Evolutionary conservation across 2,113 vertebrate genomes (phyloP), one percentile per base, ranked within the genome.

Genomic region (Solea senegalensis): DNA sequence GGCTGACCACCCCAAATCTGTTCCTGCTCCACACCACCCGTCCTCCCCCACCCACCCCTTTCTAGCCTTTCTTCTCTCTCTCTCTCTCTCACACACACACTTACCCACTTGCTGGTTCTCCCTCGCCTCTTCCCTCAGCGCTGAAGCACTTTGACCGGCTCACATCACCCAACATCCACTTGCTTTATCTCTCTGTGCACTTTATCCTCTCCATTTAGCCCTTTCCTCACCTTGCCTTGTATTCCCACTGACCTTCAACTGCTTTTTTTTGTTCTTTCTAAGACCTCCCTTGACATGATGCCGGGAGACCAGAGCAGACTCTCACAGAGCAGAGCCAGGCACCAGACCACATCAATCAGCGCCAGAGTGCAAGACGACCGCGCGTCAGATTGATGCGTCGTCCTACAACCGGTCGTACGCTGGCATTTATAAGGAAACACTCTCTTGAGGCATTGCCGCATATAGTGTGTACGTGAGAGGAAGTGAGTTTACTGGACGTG

Each of bases 341-440:
- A 75, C 85, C 83, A 86, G 77, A 69, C 72, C 76, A 79, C 87
- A 89, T 90, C 88, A 88, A 87, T 91, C 88, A 88, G 61, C 56
- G 54, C 55, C 41, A 43, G 76, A 81, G 82, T 45, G 63, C 16
- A 57, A 71, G 64, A 69, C 39, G 60, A 78, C 82, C 65, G 64
- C 7, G 13, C 81, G 84, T 89, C 84, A 88, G 82, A 89, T 88
- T 69, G 45, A 90, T 90, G 83, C 81, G 82, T 89, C 83, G 86
- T 72, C 70, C 72, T 82, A 83, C 84, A 77, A 77, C 73, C 80
- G 84, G 76, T 88, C 73, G 45, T 65, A 76, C 60, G 68, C 45
- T 71, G 69, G 74, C 80, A 85, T 88, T 83, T 72, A 79, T 28
- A 16, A 26, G 55, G 50, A 78, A 78, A 27, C 1, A 5, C 44